Evolutionary conservation across 2,113 vertebrate genomes (phyloP).

Genomic region (Zosterops japonicus): DNA sequence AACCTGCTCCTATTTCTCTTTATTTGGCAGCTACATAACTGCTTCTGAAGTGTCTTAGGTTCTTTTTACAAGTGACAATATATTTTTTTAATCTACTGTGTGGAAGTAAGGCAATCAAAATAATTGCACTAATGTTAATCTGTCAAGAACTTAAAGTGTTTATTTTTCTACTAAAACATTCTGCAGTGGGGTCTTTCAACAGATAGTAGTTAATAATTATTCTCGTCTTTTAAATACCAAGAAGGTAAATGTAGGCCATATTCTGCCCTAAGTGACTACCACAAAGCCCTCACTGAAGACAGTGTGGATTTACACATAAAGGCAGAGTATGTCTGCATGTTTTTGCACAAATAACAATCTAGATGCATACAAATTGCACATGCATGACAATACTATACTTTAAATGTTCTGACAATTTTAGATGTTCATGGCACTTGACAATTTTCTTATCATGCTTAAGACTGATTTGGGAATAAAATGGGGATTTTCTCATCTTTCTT

Average conservation of each 20-base stretch:
- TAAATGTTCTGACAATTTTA: background rate
- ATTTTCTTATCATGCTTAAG: background rate
- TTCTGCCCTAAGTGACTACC: background rate
- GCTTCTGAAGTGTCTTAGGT: conserved; percentile 18
- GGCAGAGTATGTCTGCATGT: background rate
- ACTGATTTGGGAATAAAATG: background rate
- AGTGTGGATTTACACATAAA: background rate
- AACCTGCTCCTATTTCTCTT: background rate
- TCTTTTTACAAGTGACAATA: conserved; percentile 25
- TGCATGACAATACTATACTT: background rate
- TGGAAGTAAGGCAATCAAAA: conserved; percentile 40
- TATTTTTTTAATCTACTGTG: conserved; percentile 45
- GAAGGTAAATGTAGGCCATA: background rate
- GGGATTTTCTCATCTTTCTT: background rate
- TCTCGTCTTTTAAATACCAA: background rate
- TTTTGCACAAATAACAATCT: conserved; percentile 45
- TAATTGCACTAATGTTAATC: conserved; percentile 60
- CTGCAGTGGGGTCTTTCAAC: background rate
- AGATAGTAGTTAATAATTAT: background rate
- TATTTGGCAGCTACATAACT: conserved; percentile 48
- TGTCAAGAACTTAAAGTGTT: conserved; percentile 46
- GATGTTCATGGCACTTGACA: background rate
- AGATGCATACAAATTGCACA: conserved; percentile 9
- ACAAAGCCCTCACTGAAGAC: background rate
- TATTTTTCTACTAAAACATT: conserved; percentile 65